Base-by-base conservation (phyloP, 92 coral and sea anemone species). In the Phenganax subtilis region DNA sequence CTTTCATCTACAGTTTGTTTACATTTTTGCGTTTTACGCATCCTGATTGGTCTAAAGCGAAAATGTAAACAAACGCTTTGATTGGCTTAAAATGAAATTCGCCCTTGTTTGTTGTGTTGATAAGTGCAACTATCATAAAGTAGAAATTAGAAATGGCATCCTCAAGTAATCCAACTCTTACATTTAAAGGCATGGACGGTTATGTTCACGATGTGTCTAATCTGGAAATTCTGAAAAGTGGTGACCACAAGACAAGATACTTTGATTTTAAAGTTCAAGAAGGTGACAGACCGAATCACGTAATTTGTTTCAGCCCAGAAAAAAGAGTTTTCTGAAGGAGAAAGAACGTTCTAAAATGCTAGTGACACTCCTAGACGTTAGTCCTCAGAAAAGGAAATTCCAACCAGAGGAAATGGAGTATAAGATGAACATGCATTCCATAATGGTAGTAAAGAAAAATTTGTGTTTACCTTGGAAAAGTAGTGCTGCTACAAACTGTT, bases 381-480 rank as follows among this genome's bases (percentile, higher is more conserved):
- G 81, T 54, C 88, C 85, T 12, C 72, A 58, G 44, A 85, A 80
- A 80, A 60, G 88, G n/a, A 80, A 72, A 71, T 60, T 56, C 53
- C 12, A 31, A 5, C 47, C 47, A 70, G 85, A 72, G 51, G 81
- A 61, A 15, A 58, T 72, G 25, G 88, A 85, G 47, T 85, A 85
- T 74, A 85, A 63, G 68, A 71, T 80, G 85, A 80, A 80, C 75
- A 72, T 58, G 44, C 75, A 17, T 57, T 85, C 88, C 58, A 85
- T 66, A 55, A 28, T 85, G 20, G 54, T 31, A 25, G 70, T 56
- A 15, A 81, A 63, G 16, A 80, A 80, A 51, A 85, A 85, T 61
- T 56, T 85, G 79, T 54, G 85, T 6, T 85, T 85, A 67, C 88
- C 84, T 54, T 85, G 88, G 88, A 85, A 85, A 69, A 59, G 66